These are phyloP conservation scores for Vultur gryphus DNA, from an alignment of 2,797 vertebrate genomes.

Conservation along the genomic window DNA sequence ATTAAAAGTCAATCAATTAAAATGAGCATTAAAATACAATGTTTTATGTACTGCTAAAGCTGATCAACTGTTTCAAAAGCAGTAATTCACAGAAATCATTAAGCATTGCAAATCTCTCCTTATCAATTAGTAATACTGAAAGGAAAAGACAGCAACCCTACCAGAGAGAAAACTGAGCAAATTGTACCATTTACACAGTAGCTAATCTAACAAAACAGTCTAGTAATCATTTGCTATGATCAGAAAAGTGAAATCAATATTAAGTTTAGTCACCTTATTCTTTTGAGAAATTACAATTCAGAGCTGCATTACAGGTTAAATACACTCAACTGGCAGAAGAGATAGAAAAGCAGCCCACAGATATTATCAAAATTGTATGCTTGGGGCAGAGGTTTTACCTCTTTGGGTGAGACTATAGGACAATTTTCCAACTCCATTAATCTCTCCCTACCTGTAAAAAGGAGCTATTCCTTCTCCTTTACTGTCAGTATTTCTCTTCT, in stretches of 20 bases:
- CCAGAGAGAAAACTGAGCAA: neutral
- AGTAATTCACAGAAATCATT: neutral
- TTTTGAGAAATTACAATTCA: neutral
- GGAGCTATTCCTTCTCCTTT: neutral
- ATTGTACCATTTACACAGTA: neutral
- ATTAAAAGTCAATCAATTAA: neutral
- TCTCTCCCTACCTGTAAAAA: neutral
- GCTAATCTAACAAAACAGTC: neutral
- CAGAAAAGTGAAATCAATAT: neutral
- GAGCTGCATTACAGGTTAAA: neutral
- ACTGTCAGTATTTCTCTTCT: neutral
- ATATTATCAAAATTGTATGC: neutral
- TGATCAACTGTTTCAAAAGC: neutral
- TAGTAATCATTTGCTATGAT: neutral
- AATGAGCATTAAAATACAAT: neutral
- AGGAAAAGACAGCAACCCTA: neutral
- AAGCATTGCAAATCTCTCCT: neutral
- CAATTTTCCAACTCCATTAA: neutral
- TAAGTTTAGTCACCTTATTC: neutral
- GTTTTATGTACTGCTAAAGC: neutral
- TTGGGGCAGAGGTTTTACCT: neutral
- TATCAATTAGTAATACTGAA: neutral
- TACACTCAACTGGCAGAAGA: neutral
- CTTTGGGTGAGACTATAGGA: neutral
- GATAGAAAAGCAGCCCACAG: neutral